Evolutionary conservation across 2,113 vertebrate species (phyloP).

Genomic region (Pagrus major): DNA sequence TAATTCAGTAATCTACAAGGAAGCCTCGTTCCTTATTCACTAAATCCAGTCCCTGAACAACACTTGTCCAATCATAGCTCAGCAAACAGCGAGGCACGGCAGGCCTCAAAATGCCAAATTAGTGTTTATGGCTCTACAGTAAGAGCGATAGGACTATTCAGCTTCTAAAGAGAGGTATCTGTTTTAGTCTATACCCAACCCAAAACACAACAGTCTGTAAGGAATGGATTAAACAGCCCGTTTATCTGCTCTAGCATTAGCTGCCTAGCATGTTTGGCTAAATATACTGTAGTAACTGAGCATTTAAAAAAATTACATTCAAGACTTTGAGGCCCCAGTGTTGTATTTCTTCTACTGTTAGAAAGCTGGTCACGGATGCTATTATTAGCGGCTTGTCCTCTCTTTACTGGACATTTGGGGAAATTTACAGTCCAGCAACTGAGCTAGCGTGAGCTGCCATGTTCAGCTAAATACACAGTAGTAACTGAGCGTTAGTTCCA

Average conservation of each 20-base stretch:
- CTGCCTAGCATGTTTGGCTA: too few species aligned
- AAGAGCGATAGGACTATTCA: not conserved
- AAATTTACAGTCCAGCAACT: too few species aligned
- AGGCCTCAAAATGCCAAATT: not conserved
- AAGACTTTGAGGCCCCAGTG: too few species aligned
- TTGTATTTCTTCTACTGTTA: too few species aligned
- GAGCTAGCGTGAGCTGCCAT: too few species aligned
- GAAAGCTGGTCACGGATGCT: too few species aligned
- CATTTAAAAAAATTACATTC: too few species aligned
- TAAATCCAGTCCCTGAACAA: not conserved
- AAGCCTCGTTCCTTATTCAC: not conserved
- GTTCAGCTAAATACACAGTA: too few species aligned
- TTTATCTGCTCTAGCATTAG: not conserved
- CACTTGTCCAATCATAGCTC: not conserved
- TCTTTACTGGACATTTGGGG: too few species aligned
- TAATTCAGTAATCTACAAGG: not conserved
- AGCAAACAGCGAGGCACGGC: not conserved
- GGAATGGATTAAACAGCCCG: not conserved
- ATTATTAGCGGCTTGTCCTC: not conserved
- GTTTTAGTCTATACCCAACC: not conserved
- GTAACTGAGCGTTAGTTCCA: too few species aligned
- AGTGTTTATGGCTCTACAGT: not conserved
- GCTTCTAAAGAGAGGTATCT: not conserved
- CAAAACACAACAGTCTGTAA: not conserved
- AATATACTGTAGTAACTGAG: too few species aligned